phyloP scores from a whole-genome alignment of 2,888 invertebrate genomes.

The Melinaea menophilus region DNA sequence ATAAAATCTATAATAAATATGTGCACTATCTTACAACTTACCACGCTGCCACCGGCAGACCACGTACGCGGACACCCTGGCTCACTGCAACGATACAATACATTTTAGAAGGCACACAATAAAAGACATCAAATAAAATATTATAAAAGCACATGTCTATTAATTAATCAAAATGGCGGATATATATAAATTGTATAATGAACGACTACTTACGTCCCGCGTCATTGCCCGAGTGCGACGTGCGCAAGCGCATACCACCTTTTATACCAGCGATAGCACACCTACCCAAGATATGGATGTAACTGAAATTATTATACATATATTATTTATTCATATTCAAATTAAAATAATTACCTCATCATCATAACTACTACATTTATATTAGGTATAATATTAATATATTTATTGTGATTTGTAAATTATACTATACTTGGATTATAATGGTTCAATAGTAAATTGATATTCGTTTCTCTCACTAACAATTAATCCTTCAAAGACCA shows the following conservation, averaged over 20 bases:
- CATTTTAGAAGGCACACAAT: constrained; percentile 14
- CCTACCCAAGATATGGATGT: constrained; percentile 19
- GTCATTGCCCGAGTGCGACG: constrained; percentile 49
- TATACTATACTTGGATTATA: too few species aligned
- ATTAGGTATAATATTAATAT: too few species aligned
- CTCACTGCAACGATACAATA: constrained; percentile 47
- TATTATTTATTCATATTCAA: background rate
- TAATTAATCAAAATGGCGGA: constrained; percentile 31
- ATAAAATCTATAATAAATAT: too few species aligned
- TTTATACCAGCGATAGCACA: constrained; percentile 42
- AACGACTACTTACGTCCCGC: constrained; percentile 53
- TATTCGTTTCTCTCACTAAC: too few species aligned
- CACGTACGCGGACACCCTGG: constrained; percentile 55
- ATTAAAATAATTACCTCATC: background rate
- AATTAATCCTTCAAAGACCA: too few species aligned
- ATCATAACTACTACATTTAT: too few species aligned
- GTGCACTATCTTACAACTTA: constrained; percentile 37
- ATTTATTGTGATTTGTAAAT: too few species aligned
- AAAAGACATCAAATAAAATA: background rate
- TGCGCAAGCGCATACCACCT: constrained; percentile 36
- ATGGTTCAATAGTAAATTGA: too few species aligned
- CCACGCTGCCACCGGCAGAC: constrained; percentile 45
- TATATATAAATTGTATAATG: constrained; percentile 18
- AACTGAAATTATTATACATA: constrained; percentile 13
- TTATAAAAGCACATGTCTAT: constrained; percentile 11